A percentile compares a stretch with the other conserved stretches of the same genome.
Conservation (phyloP, 1,140 invertebrate species). For the Camponotus pennsylvanicus region DNA sequence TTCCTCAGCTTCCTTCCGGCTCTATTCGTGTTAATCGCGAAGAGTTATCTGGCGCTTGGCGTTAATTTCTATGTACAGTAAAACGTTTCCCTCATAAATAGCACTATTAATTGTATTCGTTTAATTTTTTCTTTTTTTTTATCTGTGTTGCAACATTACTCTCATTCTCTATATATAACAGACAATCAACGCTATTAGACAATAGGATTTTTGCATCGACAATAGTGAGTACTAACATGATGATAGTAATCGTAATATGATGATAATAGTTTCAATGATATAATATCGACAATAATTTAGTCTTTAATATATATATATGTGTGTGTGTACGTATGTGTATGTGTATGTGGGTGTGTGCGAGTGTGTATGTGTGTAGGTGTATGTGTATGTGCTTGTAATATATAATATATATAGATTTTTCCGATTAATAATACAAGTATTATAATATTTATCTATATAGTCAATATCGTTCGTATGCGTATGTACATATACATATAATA, state of each 20-base stretch:
- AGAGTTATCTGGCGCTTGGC: slow-evolving; percentile 11
- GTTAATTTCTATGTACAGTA: slow-evolving; percentile 55
- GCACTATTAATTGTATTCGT: slow-evolving; percentile 54
- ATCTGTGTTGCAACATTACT: slow-evolving; percentile 47
- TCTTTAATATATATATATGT: slow-evolving; percentile 75
- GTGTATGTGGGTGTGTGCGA: slow-evolving; percentile 71
- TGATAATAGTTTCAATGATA: slow-evolving; percentile 71
- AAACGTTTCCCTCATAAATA: slow-evolving; percentile 55
- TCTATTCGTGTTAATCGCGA: slow-evolving; percentile 22
- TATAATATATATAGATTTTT: slow-evolving; percentile 77
- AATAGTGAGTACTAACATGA: slow-evolving; percentile 75
- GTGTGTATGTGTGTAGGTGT: slow-evolving; percentile 74
- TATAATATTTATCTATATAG: slow-evolving; percentile 69
- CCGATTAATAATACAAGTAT: slow-evolving; percentile 77
- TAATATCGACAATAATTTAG: slow-evolving; percentile 67
- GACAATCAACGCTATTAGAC: slow-evolving; percentile 82
- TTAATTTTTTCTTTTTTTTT: slow-evolving; percentile 13
- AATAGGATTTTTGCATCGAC: slow-evolving; percentile 78
- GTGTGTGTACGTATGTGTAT: slow-evolving; percentile 69
- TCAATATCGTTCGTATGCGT: slow-evolving; percentile 38
- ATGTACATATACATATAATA: slow-evolving; percentile 46
- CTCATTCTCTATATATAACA: slow-evolving; percentile 78
- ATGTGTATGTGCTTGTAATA: slow-evolving; percentile 75
- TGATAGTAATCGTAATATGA: slow-evolving; percentile 66
- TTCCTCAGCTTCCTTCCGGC: neutral